Conservation (phyloP, 2,888 invertebrate genomes). For the Entomobrya proxima region DNA sequence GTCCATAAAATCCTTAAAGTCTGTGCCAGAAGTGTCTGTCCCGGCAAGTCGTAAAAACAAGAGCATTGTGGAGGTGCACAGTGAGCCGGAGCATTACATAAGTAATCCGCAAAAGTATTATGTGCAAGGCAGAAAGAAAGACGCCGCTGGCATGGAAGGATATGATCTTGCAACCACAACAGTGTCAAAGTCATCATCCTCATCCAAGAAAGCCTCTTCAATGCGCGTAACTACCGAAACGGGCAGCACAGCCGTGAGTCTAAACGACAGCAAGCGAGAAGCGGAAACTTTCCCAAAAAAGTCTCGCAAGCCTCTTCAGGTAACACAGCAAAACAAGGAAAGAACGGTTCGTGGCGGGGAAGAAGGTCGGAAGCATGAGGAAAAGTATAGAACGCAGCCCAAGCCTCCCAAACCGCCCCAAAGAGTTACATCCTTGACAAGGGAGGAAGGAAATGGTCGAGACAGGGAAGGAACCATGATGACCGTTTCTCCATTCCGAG, state of each 20-base stretch:
- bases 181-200: background rate
- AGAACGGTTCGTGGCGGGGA: background rate
- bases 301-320: conserved; percentile 66
- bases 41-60: conserved; percentile 26
- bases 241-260: background rate
- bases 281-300: conserved; percentile 49
- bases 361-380: background rate
- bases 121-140: background rate
- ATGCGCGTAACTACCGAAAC: conserved; percentile 1
- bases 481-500: conserved; percentile 30
- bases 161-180: background rate
- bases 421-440: conserved; percentile 58
- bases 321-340: conserved; percentile 58
- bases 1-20: conserved; percentile 58
- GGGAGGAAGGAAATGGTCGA: background rate
- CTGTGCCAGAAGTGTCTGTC: conserved; percentile 64
- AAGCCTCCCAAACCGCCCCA: conserved; percentile 73
- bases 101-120: conserved; percentile 13
- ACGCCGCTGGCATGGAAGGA: background rate
- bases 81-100: conserved; percentile 59
- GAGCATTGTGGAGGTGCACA: conserved; percentile 58
- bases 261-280: conserved; percentile 21
- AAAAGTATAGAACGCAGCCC: conserved; percentile 62
- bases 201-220: conserved; percentile 34
- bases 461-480: background rate